Evolutionary conservation across 1,140 invertebrate species (phyloP), one percentile per base, ranked within the genome.

Genomic region (Atopsyche davidsoni): DNA sequence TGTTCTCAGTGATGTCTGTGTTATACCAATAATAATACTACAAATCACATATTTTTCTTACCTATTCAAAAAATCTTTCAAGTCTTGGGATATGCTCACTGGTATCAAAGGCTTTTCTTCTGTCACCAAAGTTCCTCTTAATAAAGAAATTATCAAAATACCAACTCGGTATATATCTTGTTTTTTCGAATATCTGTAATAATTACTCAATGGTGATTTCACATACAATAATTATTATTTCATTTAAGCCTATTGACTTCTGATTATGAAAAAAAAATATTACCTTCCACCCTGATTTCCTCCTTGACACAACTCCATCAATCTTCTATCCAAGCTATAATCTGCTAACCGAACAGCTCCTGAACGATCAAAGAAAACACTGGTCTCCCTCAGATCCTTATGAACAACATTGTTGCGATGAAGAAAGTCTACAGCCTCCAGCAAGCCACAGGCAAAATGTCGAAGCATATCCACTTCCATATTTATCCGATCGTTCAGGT

Each of bases 371-470:
- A 85, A 75, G 59, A 83, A 83, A 28, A 87, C 73, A 58, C 78
- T 84, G 7, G 76, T 75, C 40, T 80, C 77, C 11, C 80, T 67
- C 6, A 92, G 61, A 68, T 86, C 80, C 62, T 83, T 85, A 63
- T 91, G 87, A 1, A 87, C 82, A 6, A 90, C 79, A 59, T 83
- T 83, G 61, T 89, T 88, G 35, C 78, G 70, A 61, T 91, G 88
- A 10, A 92, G 67, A 63, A 81, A 88, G 13, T 79, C 67, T 4
- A 92, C 58, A 2, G 81, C 83, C 38, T 77, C 72, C 1, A 90
- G 62, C 16, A 89, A 72, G 35, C 81, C 82, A 3, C 42, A 46
- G 2, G 55, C 51, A 42, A 57, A 50, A 36, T 57, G 55, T 9
- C 55, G 46, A 14, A 86, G 60, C 43, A 77, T 66, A 54, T 78